A percentile compares a stretch with the other conserved stretches of the same genome.
phyloP scores from a whole-genome alignment of 2,113 vertebrate species.

The Apeltes quadracus region DNA sequence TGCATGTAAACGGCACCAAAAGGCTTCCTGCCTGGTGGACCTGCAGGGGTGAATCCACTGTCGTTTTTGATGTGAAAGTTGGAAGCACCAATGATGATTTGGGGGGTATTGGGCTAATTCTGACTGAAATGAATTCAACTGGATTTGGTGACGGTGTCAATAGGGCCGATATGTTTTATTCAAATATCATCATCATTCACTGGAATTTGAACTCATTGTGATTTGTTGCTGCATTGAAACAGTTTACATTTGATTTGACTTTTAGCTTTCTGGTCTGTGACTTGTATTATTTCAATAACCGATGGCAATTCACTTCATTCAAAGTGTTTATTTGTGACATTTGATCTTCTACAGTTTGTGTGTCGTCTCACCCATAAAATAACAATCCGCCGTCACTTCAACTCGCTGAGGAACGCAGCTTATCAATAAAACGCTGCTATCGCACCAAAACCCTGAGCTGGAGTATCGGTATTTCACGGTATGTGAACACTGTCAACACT shows the following conservation, averaged over 20 bases:
- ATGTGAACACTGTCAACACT: neutral
- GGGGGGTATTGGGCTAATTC: neutral
- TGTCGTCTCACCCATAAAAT: too few relatives aligned
- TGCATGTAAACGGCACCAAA: slow-evolving; percentile 35
- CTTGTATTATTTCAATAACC: too few relatives aligned
- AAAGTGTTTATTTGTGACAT: too few relatives aligned
- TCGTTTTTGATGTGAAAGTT: slow-evolving; percentile 21
- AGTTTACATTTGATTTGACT: too few relatives aligned
- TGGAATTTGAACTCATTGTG: neutral
- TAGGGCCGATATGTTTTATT: neutral
- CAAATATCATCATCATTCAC: neutral
- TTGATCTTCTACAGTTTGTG: too few relatives aligned
- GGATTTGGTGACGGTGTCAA: neutral
- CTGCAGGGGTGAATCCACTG: neutral
- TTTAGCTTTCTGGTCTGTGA: too few relatives aligned
- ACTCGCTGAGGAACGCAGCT: too few relatives aligned
- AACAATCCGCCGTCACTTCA: too few relatives aligned
- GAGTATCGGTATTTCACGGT: neutral
- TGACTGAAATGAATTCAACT: neutral
- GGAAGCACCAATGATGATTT: neutral
- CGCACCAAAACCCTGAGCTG: too few relatives aligned
- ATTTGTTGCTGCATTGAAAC: too few relatives aligned
- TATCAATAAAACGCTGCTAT: too few relatives aligned
- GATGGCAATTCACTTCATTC: too few relatives aligned
- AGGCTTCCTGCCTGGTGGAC: slow-evolving; percentile 16